Conservation (phyloP, 2,888 invertebrate genomes). For the Philhelius pedissequus region DNA sequence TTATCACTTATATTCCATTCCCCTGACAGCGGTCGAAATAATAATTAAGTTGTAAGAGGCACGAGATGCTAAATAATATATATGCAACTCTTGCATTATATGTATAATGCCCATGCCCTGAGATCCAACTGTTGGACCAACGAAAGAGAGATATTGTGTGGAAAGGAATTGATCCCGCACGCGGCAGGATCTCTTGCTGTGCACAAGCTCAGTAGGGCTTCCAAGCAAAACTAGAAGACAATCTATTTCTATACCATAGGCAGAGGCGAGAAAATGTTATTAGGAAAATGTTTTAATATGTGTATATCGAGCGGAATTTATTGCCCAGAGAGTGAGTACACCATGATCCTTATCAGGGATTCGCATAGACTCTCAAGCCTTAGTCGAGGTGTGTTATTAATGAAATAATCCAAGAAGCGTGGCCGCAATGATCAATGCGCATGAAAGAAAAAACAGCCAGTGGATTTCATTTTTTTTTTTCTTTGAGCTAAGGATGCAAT, state of each 20-base stretch:
- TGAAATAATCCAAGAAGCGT: conserved; percentile 41
- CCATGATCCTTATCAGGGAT: conserved; percentile 54
- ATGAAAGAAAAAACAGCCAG: not conserved
- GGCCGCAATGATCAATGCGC: conserved; percentile 38
- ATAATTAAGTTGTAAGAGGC: conserved; percentile 68
- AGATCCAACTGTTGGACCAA: not conserved
- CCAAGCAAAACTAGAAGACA: not conserved
- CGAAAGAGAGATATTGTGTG: conserved; percentile 3
- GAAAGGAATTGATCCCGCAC: conserved; percentile 27
- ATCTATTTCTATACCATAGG: no score
- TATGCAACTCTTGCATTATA: conserved; percentile 21
- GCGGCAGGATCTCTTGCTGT: conserved; percentile 51
- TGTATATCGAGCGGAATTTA: conserved; percentile 57
- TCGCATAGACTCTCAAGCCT: conserved; percentile 12
- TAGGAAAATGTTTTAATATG: conserved; percentile 60
- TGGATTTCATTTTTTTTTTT: not conserved
- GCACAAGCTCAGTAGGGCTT: conserved; percentile 28
- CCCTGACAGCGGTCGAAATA: conserved; percentile 64
- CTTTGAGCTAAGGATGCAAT: not conserved
- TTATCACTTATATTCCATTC: conserved; percentile 62
- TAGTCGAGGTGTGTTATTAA: conserved; percentile 45
- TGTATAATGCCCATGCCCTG: not conserved
- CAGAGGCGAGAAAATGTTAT: conserved; percentile 49
- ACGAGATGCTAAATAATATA: conserved; percentile 64
- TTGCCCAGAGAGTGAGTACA: conserved; percentile 46